These are phyloP conservation scores for Ceriagrion tenellum DNA, from an alignment of 2,888 invertebrate species.

Conservation along the genomic window DNA sequence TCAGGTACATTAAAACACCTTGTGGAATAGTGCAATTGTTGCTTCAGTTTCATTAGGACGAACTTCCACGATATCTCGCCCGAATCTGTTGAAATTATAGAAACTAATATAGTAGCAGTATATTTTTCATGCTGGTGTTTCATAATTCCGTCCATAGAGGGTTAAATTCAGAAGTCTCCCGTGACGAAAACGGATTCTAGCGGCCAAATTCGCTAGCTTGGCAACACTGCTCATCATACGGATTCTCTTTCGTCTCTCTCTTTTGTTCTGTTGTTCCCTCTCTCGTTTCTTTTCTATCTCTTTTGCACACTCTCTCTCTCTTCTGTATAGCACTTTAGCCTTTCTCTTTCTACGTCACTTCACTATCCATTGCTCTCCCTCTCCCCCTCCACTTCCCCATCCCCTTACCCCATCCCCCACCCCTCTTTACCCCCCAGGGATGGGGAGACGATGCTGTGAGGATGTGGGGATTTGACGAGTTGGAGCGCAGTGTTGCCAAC, in stretches of 20 bases:
- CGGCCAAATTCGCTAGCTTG: too few relatives aligned
- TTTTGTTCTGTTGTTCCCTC: not conserved
- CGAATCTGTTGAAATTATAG: too few relatives aligned
- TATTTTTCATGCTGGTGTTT: too few relatives aligned
- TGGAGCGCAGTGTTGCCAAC: conserved; percentile 4
- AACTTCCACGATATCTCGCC: too few relatives aligned
- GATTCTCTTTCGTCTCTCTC: not conserved
- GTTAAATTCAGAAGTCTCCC: too few relatives aligned
- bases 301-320: not conserved
- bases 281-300: not conserved
- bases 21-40: too few relatives aligned
- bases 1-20: too few relatives aligned
- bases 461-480: conserved; percentile 1
- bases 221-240: not conserved
- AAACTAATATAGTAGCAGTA: too few relatives aligned
- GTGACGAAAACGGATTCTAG: too few relatives aligned
- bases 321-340: not conserved
- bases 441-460: not conserved
- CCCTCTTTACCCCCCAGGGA: not conserved
- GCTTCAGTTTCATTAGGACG: too few relatives aligned
- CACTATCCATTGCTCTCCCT: not conserved
- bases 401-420: not conserved
- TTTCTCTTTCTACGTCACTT: conserved; percentile 5
- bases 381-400: not conserved
- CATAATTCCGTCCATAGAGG: too few relatives aligned